Base-by-base conservation (phyloP, 2,888 invertebrate genomes). In the Hydropsyche betteni region DNA sequence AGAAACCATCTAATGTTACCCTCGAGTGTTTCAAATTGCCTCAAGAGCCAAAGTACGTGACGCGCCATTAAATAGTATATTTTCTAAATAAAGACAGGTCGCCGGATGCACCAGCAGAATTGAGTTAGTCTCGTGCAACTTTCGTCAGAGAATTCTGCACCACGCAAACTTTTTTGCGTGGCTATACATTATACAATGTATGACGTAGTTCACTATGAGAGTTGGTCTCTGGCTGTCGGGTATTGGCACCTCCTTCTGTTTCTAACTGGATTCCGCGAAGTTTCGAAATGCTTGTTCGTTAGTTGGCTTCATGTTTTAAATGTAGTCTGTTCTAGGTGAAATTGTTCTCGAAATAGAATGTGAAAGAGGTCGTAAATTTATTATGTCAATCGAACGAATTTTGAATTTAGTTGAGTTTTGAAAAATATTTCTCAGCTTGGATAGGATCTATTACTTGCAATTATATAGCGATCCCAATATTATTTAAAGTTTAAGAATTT, bases 51-150 rank as follows among this genome's bases (percentile, higher is more conserved):
- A 44, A 50, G n/a, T 8, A 5, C 34, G 33, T 68, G n/a, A 36
- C 44, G 36, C 69, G 12, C 12, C 14, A 44, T 34, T 51, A n/a
- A 50, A n/a, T 69, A 36, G 50, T 5, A 38, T n/a, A 24, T 24
- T 10, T 44, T 10, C 10, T 44, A 44, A 44, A 44, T 44, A 10
- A 44, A 10, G 44, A 10, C 6, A 10, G 10, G 44, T 44, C 44
- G 44, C 44, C 44, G 6, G 44, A 44, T 44, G 44, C 44, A 44
- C 24, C 24, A 16, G 14, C 58, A n/a, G 24, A 24, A 58, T 58
- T 58, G 58, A 58, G 58, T 58, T 58, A 58, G 58, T 58, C 12
- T 58, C 58, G 16, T 58, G 58, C 24, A 58, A 58, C 58, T 58
- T 16, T 24, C 24, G 58, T 24, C 58, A 58, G 24, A 44, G 1